Evolutionary conservation across 2,113 vertebrate genomes (phyloP).

Genomic region (Engraulis encrasicolus): DNA sequence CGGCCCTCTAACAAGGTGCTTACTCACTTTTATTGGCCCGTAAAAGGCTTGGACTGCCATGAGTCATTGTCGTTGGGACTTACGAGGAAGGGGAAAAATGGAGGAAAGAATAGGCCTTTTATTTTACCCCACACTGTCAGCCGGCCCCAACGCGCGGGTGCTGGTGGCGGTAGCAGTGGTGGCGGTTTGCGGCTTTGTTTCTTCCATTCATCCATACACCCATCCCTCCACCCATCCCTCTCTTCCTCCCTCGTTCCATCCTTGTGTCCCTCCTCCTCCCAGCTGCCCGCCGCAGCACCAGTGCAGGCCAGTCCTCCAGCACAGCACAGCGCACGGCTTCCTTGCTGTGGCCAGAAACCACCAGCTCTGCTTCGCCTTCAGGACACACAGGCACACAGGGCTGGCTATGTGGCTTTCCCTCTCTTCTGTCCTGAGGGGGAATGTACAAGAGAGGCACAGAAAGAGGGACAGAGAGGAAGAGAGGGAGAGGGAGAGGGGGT

Average conservation of each 20-base stretch:
- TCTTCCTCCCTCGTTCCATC: conserved; percentile 17
- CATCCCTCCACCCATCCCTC: conserved; percentile 33
- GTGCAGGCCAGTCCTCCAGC: no score
- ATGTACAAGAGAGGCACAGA: conserved; percentile 25
- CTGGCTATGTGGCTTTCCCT: conserved; percentile 55
- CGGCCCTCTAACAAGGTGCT: conserved; percentile 24
- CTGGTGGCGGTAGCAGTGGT: conserved; percentile 61
- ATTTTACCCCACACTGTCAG: no score
- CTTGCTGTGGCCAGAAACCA: conserved; percentile 60
- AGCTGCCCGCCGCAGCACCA: conserved; percentile 55
- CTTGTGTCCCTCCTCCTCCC: conserved; percentile 62
- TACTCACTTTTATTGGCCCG: conserved; percentile 33
- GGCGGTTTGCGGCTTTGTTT: conserved; percentile 67
- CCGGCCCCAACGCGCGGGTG: conserved; percentile 56
- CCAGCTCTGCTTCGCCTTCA: conserved; percentile 50
- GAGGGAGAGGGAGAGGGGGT: conserved; percentile 3
- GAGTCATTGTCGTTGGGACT: conserved; percentile 51
- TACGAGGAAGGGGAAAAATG: conserved; percentile 66
- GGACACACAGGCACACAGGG: conserved; percentile 45
- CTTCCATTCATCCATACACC: conserved; percentile 50
- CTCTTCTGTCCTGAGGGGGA: conserved; percentile 9
- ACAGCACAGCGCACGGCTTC: conserved; percentile 47
- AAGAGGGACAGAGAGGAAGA: background rate
- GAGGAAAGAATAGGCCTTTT: conserved; percentile 62
- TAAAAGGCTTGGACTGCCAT: conserved; percentile 40